Evolutionary conservation across 2,113 vertebrate species (phyloP).

Genomic region (Cygnus atratus): DNA sequence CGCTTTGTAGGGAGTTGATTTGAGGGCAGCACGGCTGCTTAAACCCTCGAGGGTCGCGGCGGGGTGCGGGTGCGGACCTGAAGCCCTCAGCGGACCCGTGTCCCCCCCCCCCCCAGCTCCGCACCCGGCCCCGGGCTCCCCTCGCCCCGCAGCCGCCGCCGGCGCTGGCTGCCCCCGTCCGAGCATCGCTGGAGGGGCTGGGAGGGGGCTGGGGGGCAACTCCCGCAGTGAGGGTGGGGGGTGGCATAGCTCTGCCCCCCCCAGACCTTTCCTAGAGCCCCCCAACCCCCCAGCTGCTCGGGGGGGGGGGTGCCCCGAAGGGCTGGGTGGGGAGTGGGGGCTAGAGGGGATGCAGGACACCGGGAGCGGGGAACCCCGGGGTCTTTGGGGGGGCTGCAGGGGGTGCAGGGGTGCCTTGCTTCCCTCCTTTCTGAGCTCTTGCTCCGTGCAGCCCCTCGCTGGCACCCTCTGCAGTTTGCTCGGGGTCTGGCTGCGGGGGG

Average conservation of each 20-base stretch:
- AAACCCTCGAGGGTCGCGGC: not conserved
- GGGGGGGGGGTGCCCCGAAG: not conserved
- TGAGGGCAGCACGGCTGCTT: not conserved
- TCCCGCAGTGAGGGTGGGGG: not conserved
- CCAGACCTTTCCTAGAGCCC: too few relatives aligned
- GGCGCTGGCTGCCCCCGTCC: not conserved
- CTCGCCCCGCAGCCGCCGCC: too few relatives aligned
- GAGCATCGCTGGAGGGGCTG: too few relatives aligned
- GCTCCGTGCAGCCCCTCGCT: not conserved
- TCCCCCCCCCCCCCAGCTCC: too few relatives aligned
- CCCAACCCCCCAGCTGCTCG: too few relatives aligned
- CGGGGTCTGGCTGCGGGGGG: not conserved
- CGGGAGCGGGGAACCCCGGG: not conserved
- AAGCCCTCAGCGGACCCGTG: not conserved
- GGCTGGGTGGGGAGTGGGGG: not conserved
- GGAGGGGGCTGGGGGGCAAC: rapidly evolving
- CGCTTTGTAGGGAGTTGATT: not conserved
- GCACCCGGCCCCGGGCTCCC: not conserved
- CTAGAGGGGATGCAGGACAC: not conserved
- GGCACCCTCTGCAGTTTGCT: not conserved
- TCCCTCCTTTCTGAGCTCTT: not conserved
- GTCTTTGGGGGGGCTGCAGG: too few relatives aligned
- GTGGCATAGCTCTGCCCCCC: not conserved
- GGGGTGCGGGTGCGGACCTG: not conserved
- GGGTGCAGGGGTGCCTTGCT: not conserved